Percentiles rank a stretch among this genome's conserved stretches.
Evolutionary conservation across 1,140 invertebrate genomes (phyloP).

Genomic region (Pinna nobilis): DNA sequence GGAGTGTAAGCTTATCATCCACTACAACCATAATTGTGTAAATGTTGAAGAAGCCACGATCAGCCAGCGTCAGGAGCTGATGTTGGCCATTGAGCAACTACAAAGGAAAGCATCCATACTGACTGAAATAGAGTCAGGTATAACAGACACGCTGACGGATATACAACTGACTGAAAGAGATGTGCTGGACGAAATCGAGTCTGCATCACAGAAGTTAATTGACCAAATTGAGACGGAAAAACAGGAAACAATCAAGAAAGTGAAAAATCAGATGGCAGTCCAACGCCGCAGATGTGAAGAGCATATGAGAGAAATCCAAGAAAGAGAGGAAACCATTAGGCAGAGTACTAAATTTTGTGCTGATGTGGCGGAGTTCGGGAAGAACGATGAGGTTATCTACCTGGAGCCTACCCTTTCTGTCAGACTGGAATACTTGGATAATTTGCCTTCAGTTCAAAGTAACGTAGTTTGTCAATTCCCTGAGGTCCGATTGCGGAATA

Average conservation of each 20-base stretch:
- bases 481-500: conserved; percentile 24
- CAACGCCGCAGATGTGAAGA: conserved; percentile 6
- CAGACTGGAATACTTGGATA: conserved; percentile 18
- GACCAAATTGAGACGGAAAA: conserved; percentile 27
- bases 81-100: background rate
- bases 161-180: conserved; percentile 16
- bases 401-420: conserved; percentile 8
- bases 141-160: background rate
- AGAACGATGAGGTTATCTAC: conserved; percentile 27
- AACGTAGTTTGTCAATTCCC: conserved; percentile 23
- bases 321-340: conserved; percentile 6
- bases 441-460: conserved; percentile 2
- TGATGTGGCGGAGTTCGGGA: conserved; percentile 7
- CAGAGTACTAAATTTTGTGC: conserved; percentile 22
- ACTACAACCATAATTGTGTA: conserved; percentile 21
- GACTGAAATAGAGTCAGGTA: conserved; percentile 8
- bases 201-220: conserved; percentile 4
- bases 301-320: background rate
- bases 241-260: conserved; percentile 10
- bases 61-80: background rate
- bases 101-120: conserved; percentile 15
- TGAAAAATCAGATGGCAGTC: conserved; percentile 2
- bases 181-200: conserved; percentile 16
- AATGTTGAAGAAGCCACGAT: conserved; percentile 10
- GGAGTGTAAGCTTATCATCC: conserved; percentile 25